phyloP scores from a whole-genome alignment of 2,797 vertebrate species.

The Heterohyrax brucei region DNA sequence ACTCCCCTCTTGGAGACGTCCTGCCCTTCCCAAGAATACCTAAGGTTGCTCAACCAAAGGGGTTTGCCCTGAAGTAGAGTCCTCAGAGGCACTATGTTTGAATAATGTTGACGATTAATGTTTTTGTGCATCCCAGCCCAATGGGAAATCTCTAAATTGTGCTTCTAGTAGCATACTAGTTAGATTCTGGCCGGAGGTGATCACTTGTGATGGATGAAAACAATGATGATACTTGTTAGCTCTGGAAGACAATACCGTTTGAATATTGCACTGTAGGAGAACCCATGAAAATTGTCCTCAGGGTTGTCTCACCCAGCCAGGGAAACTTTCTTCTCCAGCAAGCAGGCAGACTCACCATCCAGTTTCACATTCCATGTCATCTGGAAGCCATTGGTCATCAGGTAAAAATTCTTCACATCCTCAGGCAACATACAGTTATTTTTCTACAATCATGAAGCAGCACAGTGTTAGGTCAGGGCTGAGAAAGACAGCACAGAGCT shows the following conservation, averaged over 20 bases:
- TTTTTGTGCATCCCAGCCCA: background rate
- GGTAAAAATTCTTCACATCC: constrained; percentile 97
- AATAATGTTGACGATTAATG: background rate
- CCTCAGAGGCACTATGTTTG: background rate
- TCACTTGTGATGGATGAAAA: background rate
- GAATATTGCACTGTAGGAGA: background rate
- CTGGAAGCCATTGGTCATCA: constrained; percentile 97
- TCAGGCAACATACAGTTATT: constrained; percentile 96
- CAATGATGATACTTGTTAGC: background rate
- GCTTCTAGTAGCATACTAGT: background rate
- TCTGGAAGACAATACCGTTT: background rate
- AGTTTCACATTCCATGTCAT: constrained; percentile 97
- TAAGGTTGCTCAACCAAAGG: background rate
- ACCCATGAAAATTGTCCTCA: background rate
- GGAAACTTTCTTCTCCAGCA: background rate
- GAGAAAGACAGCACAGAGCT: background rate
- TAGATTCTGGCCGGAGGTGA: background rate
- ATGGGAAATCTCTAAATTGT: background rate
- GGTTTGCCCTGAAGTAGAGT: background rate
- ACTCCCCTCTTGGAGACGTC: background rate
- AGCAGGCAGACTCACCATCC: constrained; percentile 91
- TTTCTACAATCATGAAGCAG: constrained; percentile 91
- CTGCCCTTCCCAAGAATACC: background rate
- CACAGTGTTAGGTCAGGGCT: constrained; percentile 47
- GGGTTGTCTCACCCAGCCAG: background rate